Percentiles rank a stretch among this genome's conserved stretches.
Evolutionary conservation across 2,888 invertebrate genomes (phyloP).

Genomic region (Branchellion lobata): DNA sequence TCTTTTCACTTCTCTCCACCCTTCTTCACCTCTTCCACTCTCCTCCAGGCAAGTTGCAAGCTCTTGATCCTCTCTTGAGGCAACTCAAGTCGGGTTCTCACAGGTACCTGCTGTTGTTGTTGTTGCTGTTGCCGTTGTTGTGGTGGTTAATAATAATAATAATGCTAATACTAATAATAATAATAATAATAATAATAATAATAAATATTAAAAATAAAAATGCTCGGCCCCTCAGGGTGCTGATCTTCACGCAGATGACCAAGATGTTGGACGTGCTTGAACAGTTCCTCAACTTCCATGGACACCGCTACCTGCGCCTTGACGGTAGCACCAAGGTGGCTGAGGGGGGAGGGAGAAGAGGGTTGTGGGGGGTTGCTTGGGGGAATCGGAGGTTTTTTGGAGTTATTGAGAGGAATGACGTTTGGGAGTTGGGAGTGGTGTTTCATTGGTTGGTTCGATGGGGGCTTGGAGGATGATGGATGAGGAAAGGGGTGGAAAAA

Average conservation of each 20-base stretch:
- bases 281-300: constrained; percentile 92
- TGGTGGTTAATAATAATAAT: background rate
- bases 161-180: background rate
- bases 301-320: constrained; percentile 85
- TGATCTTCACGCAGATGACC: constrained; percentile 99
- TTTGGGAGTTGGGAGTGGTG: too few species aligned
- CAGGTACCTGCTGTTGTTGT: background rate
- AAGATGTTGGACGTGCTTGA: constrained; percentile 97
- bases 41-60: constrained; percentile 82
- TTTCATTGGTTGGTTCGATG: background rate
- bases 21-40: too few species aligned
- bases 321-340: constrained; percentile 94
- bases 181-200: background rate
- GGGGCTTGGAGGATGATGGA: background rate
- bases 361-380: too few species aligned
- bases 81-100: constrained; percentile 73
- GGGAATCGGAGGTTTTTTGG: too few species aligned
- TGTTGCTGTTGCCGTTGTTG: background rate
- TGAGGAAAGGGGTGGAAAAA: too few species aligned
- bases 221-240: constrained; percentile 72
- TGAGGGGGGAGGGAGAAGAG: constrained; percentile 89
- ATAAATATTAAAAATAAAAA: background rate
- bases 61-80: constrained; percentile 78
- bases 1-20: too few species aligned
- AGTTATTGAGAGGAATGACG: too few species aligned